Conservation (phyloP, 2,797 vertebrate genomes). For the Sebastolobus altivelis region DNA sequence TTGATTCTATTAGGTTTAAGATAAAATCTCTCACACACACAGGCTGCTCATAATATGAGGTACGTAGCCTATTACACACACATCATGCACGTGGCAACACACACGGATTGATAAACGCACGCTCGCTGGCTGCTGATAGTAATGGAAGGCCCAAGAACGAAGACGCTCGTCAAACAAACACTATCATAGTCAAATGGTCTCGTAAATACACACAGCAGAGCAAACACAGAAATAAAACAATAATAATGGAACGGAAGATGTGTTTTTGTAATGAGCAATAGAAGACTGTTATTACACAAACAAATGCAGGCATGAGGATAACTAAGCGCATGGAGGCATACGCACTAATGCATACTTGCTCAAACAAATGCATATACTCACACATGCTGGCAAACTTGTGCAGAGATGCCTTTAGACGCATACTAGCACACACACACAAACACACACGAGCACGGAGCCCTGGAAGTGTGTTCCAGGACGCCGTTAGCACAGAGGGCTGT, state of each 20-base stretch:
- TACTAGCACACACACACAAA: not conserved
- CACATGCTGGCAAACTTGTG: not conserved
- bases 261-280: conserved; percentile 51
- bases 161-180: conserved; percentile 61
- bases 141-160: conserved; percentile 49
- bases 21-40: not conserved
- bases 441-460: conserved; percentile 28
- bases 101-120: conserved; percentile 33
- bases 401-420: conserved; percentile 1
- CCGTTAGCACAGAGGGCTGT: conserved; percentile 76
- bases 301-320: conserved; percentile 32
- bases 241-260: conserved; percentile 49
- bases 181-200: conserved; percentile 57
- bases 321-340: conserved; percentile 22
- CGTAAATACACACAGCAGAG: conserved; percentile 61
- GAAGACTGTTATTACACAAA: conserved; percentile 35
- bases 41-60: conserved; percentile 19
- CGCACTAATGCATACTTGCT: conserved; percentile 11
- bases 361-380: conserved; percentile 18
- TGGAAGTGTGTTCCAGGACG: conserved; percentile 68
- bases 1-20: conserved; percentile 20
- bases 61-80: not conserved
- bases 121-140: conserved; percentile 35
- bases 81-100: not conserved
- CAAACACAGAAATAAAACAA: conserved; percentile 40